Base-by-base conservation (phyloP, 2,797 vertebrate species). In the Microhierax caerulescens region DNA sequence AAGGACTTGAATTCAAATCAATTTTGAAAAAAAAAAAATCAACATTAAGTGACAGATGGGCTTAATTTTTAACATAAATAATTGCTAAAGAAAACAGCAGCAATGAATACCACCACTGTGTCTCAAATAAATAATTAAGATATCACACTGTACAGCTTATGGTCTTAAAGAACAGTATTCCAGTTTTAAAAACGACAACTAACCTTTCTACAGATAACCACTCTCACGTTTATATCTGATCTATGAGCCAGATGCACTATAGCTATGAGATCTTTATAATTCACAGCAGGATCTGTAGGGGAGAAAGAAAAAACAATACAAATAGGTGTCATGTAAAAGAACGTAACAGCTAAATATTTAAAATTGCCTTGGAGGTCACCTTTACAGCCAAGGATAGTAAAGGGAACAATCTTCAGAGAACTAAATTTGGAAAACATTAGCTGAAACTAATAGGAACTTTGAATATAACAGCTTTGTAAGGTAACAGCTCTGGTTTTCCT, bases 191-290 rank as follows among this genome's bases (percentile, higher is more conserved):
- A 53, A 61, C 1, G n/a, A 85, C 65, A 97, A 98, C 98, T 97
- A 70, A 99, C 99, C 99, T 99, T 99, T 97, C 98, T 99, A 97
- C 99, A 99, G 96, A 99, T 98, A 36, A 98, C 97, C 89, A 99
- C 98, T 91, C 99, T 99, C 50, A 99, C 95, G 5, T 98, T 98
- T 84, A 99, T 94, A 78, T 98, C 98, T 5, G 99, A 98, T 83
- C 98, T 98, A 93, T 99, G 99, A 60, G 99, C 99, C 94, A 99
- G 98, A 97, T 99, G 98, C 57, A 99, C 98, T 93, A 99, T 97
- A 92, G 99, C 98, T 97, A 99, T 98, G 63, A 99, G 98, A 97
- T 99, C 99, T 97, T 98, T 99, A 96, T 99, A 99, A 98, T 99
- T 99, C 97, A 99, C 98, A 91, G 98, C 98, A 54, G 98, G 94